Evolutionary conservation across 2,888 invertebrate species (phyloP).

Genomic region (Abrostola triplasia): DNA sequence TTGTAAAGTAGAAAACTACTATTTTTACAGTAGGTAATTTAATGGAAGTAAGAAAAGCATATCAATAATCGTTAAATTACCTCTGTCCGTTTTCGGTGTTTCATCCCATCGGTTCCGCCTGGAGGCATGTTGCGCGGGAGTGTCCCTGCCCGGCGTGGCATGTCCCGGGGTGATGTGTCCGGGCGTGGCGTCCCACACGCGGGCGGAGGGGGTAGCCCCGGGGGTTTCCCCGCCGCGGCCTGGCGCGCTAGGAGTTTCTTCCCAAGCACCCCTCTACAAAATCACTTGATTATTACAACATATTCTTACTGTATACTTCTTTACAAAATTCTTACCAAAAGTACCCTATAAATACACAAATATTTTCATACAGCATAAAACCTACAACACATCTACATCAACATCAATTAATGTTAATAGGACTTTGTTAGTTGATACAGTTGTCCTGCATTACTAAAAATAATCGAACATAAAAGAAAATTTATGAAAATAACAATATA

Average conservation of each 20-base stretch:
- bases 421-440: too few species aligned
- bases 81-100: slow-evolving; percentile 98
- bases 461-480: background rate
- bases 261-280: slow-evolving; percentile 91
- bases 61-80: slow-evolving; percentile 69
- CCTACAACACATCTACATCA: too few species aligned
- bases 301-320: background rate
- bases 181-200: slow-evolving; percentile 99
- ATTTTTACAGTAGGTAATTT: background rate
- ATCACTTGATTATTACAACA: background rate
- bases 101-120: slow-evolving; percentile 99
- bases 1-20: background rate
- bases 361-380: too few species aligned
- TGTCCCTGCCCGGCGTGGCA: slow-evolving; percentile 94
- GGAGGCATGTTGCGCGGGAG: slow-evolving; percentile 92
- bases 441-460: background rate
- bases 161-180: slow-evolving; percentile 96
- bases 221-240: slow-evolving; percentile 94
- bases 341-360: background rate
- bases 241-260: slow-evolving; percentile 96
- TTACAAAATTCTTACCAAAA: background rate
- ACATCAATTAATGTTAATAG: too few species aligned
- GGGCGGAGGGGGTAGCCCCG: slow-evolving; percentile 97
- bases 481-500: background rate
- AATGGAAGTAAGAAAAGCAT: background rate